phyloP scores from a whole-genome alignment of 2,113 vertebrate species.

The Odontesthes bonariensis region DNA sequence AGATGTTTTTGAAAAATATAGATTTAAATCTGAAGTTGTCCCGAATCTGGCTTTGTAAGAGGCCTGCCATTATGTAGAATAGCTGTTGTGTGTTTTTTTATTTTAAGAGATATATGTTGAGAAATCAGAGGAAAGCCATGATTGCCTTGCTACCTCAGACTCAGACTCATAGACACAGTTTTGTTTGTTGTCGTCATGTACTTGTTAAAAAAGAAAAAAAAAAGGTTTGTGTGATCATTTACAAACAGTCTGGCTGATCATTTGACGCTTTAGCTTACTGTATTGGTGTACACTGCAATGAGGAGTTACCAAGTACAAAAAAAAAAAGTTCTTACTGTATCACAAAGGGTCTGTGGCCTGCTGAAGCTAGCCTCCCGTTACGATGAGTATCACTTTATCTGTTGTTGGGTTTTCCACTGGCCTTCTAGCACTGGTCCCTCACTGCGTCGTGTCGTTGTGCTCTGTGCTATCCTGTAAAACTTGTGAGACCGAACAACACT shows the following conservation, averaged over 20 bases:
- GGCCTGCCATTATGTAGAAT: conserved; percentile 75
- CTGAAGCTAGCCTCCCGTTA: conserved; percentile 69
- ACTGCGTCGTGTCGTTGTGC: conserved; percentile 71
- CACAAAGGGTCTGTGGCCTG: conserved; percentile 84
- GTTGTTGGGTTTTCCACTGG: conserved; percentile 64
- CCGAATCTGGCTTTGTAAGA: conserved; percentile 58
- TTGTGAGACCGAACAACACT: conserved; percentile 79
- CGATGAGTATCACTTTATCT: conserved; percentile 68
- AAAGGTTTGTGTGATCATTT: conserved; percentile 63
- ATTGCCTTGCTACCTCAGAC: conserved; percentile 99
- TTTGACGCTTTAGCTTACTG: conserved; percentile 79
- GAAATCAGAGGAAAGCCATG: conserved; percentile 95
- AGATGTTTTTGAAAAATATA: conserved; percentile 58
- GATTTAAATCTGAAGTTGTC: conserved; percentile 67
- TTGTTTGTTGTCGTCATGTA: conserved; percentile 84
- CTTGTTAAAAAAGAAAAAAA: conserved; percentile 51
- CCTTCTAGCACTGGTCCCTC: conserved; percentile 75
- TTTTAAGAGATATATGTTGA: conserved; percentile 81
- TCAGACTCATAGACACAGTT: conserved; percentile 89
- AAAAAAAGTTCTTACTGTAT: conserved; percentile 70
- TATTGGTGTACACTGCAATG: conserved; percentile 77
- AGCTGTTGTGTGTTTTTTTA: conserved; percentile 53
- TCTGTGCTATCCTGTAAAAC: conserved; percentile 79
- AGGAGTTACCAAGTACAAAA: conserved; percentile 71
- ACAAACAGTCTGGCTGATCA: conserved; percentile 68